Percentiles rank a stretch among this genome's conserved stretches.
These are phyloP conservation scores for Strix aluco DNA, from an alignment of 2,113 vertebrate species.

Conservation along the genomic window DNA sequence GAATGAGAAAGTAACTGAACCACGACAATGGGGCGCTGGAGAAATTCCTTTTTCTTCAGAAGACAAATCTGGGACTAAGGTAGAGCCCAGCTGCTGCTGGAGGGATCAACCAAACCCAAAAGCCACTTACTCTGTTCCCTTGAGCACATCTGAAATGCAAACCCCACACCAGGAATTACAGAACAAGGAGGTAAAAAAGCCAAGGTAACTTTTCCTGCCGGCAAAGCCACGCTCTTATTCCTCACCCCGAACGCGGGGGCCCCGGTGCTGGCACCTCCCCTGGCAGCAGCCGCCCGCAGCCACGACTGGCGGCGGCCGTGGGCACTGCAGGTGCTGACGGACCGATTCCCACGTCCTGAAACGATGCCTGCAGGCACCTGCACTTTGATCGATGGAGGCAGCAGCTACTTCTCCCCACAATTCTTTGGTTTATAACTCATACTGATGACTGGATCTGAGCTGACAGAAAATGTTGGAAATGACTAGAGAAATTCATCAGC, in stretches of 20 bases:
- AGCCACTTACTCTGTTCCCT: not conserved
- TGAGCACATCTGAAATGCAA: not conserved
- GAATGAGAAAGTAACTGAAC: not conserved
- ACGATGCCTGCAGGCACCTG: rapidly evolving
- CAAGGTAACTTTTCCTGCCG: not conserved
- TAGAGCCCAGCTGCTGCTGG: not conserved
- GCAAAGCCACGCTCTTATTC: not conserved
- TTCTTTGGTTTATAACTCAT: not conserved
- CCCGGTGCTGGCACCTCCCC: not conserved
- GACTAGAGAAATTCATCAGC: not conserved
- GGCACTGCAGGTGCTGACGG: not conserved
- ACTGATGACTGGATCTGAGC: not conserved
- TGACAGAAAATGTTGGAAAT: not conserved
- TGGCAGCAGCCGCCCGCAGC: not conserved
- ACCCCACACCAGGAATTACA: not conserved
- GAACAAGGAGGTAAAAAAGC: not conserved
- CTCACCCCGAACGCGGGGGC: not conserved
- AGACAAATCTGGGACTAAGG: not conserved
- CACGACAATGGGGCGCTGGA: not conserved
- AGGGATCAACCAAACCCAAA: not conserved
- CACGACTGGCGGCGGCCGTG: rapidly evolving
- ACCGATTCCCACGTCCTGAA: not conserved
- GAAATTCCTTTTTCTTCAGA: not conserved
- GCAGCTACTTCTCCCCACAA: not conserved
- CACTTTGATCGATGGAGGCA: not conserved